Evolutionary conservation across 2,888 invertebrate species (phyloP).

Genomic region (Mimas tiliae): DNA sequence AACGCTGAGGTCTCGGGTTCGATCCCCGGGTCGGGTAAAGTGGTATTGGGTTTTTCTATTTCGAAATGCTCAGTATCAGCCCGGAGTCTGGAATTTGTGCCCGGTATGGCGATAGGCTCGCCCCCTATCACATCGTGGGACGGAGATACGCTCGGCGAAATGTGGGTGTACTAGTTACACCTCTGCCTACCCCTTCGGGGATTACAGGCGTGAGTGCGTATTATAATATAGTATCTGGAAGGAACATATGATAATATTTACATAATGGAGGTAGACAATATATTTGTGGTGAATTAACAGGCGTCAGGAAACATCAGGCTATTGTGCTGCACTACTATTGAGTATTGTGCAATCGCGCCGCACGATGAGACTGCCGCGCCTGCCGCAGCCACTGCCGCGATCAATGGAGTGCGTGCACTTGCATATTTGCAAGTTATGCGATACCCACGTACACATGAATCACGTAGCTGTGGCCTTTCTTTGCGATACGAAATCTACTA

Average conservation of each 20-base stretch:
- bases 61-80: too few relatives aligned
- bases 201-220: too few relatives aligned
- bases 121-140: too few relatives aligned
- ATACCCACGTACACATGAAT: slow-evolving; percentile 29
- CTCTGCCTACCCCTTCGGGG: too few relatives aligned
- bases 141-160: too few relatives aligned
- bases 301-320: slow-evolving; percentile 24
- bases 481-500: slow-evolving; percentile 10
- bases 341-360: slow-evolving; percentile 37
- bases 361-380: background rate
- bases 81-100: too few relatives aligned
- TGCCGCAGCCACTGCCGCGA: slow-evolving; percentile 20
- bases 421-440: slow-evolving; percentile 34
- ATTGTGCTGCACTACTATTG: slow-evolving; percentile 26
- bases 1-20: too few relatives aligned
- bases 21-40: too few relatives aligned
- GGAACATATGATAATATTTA: slow-evolving; percentile 1
- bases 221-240: too few relatives aligned
- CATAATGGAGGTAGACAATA: slow-evolving; percentile 30
- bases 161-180: too few relatives aligned
- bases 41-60: too few relatives aligned
- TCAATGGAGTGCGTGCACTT: slow-evolving; percentile 24
- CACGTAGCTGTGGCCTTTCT: slow-evolving; percentile 31
- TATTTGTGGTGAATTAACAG: slow-evolving; percentile 17
- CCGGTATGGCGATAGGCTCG: too few relatives aligned